Percentiles rank a stretch among this genome's conserved stretches.
These are phyloP conservation scores for Athripsodes cinereus DNA, from an alignment of 2,888 invertebrate genomes.

Conservation along the genomic window DNA sequence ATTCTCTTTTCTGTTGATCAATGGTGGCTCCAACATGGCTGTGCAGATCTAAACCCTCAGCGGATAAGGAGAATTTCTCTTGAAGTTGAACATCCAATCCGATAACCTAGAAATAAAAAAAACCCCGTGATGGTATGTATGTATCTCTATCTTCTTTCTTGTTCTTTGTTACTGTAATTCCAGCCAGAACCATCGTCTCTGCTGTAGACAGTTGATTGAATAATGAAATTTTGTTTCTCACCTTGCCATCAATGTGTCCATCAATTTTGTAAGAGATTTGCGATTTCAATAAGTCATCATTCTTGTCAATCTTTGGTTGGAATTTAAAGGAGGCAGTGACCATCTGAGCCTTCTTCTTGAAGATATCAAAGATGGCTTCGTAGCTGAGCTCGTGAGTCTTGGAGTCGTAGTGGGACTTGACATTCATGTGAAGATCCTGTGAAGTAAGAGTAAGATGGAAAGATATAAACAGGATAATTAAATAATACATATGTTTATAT, in stretches of 20 bases:
- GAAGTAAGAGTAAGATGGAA: no score
- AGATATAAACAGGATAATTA: no score
- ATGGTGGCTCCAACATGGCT: constrained; percentile 33
- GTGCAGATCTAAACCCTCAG: constrained; percentile 34
- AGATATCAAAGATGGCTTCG: constrained; percentile 52
- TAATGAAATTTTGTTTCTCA: no score
- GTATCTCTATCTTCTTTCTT: no score
- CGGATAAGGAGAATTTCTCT: constrained; percentile 34
- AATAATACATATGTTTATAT: no score
- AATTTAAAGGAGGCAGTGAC: constrained; percentile 38
- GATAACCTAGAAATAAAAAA: constrained; percentile 23
- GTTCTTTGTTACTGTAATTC: no score
- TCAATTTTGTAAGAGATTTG: background rate
- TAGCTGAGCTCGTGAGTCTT: constrained; percentile 35
- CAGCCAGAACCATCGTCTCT: no score
- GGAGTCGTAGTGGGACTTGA: constrained; percentile 39
- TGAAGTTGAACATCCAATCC: constrained; percentile 33
- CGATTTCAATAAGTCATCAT: constrained; percentile 5
- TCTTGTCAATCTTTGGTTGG: constrained; percentile 17
- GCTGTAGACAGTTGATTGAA: no score
- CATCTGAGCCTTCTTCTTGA: constrained; percentile 53
- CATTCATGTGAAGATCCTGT: constrained; percentile 40
- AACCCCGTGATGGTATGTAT: no score
- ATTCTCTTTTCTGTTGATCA: constrained; percentile 33
- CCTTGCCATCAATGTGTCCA: constrained; percentile 41